A percentile compares a stretch with the other conserved stretches of the same genome.
Conservation (phyloP, 1,140 invertebrate species). For the Solenopsis fugax region DNA sequence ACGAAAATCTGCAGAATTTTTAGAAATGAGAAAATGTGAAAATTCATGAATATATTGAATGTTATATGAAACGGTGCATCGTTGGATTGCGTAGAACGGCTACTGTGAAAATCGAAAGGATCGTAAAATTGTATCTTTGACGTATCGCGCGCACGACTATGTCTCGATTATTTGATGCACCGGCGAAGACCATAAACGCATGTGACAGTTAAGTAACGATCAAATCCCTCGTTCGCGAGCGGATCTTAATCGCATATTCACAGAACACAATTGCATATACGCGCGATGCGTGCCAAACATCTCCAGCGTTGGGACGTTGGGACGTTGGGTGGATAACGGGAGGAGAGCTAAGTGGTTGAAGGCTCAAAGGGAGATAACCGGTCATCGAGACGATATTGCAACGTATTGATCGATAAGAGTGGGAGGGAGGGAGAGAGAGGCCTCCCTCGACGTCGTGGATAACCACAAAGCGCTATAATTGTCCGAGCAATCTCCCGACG, state of each 20-base stretch:
- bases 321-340: slow-evolving; percentile 1
- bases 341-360: slow-evolving; percentile 55
- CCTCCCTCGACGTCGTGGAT: slow-evolving; percentile 66
- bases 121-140: slow-evolving; percentile 39
- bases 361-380: slow-evolving; percentile 75
- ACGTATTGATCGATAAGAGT: slow-evolving; percentile 73
- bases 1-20: neutral
- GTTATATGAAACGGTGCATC: neutral
- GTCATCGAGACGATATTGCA: slow-evolving; percentile 78
- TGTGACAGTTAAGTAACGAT: slow-evolving; percentile 43
- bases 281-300: slow-evolving; percentile 69
- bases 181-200: neutral
- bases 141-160: neutral
- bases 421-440: neutral
- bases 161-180: slow-evolving; percentile 13
- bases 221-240: slow-evolving; percentile 42
- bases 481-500: slow-evolving; percentile 66
- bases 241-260: slow-evolving; percentile 73
- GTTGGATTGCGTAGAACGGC: neutral
- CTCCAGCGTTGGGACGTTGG: slow-evolving; percentile 29
- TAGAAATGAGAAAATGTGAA: neutral
- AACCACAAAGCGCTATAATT: slow-evolving; percentile 76
- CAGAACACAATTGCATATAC: slow-evolving; percentile 71
- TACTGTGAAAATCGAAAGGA: neutral
- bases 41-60: neutral